Percentiles rank a stretch among this genome's conserved stretches.
Evolutionary conservation across 2,888 invertebrate species (phyloP).

Genomic region (Cosmorhoe ocellata): DNA sequence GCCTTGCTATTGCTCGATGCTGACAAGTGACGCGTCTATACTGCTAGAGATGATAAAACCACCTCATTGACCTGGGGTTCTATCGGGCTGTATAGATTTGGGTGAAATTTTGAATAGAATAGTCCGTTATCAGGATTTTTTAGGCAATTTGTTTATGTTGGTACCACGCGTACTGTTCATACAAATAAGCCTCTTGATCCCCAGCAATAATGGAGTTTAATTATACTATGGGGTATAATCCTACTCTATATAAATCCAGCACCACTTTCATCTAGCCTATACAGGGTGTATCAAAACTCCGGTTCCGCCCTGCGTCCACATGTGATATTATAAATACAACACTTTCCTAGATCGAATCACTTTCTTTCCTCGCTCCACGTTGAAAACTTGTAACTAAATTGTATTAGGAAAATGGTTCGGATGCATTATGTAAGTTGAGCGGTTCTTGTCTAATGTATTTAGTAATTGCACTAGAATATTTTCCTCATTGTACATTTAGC

Average conservation of each 20-base stretch:
- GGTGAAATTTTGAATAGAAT: neutral
- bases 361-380: conserved; percentile 50
- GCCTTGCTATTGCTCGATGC: conserved; percentile 2
- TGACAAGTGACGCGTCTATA: conserved; percentile 17
- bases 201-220: too few species aligned
- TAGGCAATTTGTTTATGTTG: too few species aligned
- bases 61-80: too few species aligned
- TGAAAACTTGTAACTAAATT: conserved; percentile 32
- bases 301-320: conserved; percentile 47
- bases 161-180: too few species aligned
- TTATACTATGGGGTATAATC: neutral
- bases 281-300: conserved; percentile 45
- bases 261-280: conserved; percentile 49
- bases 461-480: too few species aligned
- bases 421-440: conserved; percentile 55
- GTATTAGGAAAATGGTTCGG: conserved; percentile 49
- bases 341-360: conserved; percentile 42
- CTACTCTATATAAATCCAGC: conserved; percentile 44
- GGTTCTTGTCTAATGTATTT: neutral
- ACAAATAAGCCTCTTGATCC: too few species aligned
- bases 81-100: too few species aligned
- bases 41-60: conserved; percentile 17
- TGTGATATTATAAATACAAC: conserved; percentile 37
- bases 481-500: too few species aligned
- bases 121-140: too few species aligned